Base-by-base conservation (phyloP, 2,888 invertebrate species). In the Spisula subtruncata region DNA sequence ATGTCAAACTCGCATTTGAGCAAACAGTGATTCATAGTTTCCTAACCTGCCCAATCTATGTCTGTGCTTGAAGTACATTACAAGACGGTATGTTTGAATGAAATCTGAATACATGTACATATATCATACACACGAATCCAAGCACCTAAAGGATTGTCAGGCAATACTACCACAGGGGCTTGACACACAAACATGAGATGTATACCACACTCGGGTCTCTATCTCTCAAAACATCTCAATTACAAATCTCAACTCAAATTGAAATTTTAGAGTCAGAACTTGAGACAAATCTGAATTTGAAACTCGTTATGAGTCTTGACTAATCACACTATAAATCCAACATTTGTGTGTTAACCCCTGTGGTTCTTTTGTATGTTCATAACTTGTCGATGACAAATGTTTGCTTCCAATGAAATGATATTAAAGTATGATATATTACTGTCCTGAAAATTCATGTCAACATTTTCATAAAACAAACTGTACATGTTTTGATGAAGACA, bases 131-230 rank as follows among this genome's bases (percentile, higher is more conserved):
- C n/a, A 6, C 60, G 2, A 41, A 66, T 25, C 60, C 25, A 25
- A 66, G 60, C 60, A 66, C 25, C 60, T 66, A 25, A 25, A 66
- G 25, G 60, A 66, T 66, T 66, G 60, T 66, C 60, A 66, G 60
- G 60, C 60, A 66, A 66, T 66, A 20, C 20, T 60, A n/a, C n/a
- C 60, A 66, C 25, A 66, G 25, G 60, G 60, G 60, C 1, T 66
- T 6, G 51, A 66, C 12, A 66, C 56, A 56, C 60, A 4, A 25
- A n/a, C 25, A 25, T 66, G 5, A 25, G 56, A 56, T 18, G 18
- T 14, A 18, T 56, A 14, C 18, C 20, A 16, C 16, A n/a, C n/a
- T n/a, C n/a, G n/a, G n/a, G n/a, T n/a, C n/a, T n/a, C n/a, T n/a
- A n/a, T n/a, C n/a, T n/a, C n/a, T n/a, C n/a, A n/a, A n/a, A n/a